phyloP scores from a whole-genome alignment of 2,888 invertebrate species.

The Lissocephala sabroskyi region DNA sequence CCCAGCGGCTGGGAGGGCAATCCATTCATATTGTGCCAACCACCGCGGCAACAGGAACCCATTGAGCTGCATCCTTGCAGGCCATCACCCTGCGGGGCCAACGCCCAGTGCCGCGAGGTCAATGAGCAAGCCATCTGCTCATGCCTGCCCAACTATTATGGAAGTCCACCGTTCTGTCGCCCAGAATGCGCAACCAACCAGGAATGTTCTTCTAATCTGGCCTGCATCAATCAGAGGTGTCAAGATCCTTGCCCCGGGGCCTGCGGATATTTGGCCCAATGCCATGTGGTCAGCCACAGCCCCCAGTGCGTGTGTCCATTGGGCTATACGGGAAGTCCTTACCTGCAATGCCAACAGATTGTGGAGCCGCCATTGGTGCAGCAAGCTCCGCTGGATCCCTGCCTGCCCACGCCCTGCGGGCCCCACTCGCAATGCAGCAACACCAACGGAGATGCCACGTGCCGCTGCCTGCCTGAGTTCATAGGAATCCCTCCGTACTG shows the following conservation, averaged over 20 bases:
- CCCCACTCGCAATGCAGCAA: constrained; percentile 82
- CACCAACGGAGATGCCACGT: constrained; percentile 79
- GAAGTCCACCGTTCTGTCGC: constrained; percentile 80
- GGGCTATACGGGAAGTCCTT: constrained; percentile 80
- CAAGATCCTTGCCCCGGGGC: constrained; percentile 82
- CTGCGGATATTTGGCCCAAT: constrained; percentile 80
- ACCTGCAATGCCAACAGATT: constrained; percentile 74
- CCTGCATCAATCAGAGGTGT: constrained; percentile 81
- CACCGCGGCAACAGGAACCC: constrained; percentile 21
- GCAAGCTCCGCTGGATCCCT: constrained; percentile 70
- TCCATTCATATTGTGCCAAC: constrained; percentile 77
- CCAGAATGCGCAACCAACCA: constrained; percentile 81
- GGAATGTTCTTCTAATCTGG: constrained; percentile 79
- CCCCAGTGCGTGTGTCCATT: constrained; percentile 81
- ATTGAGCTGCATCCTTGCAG: constrained; percentile 76
- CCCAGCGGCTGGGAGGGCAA: constrained; percentile 76
- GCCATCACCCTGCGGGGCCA: constrained; percentile 81
- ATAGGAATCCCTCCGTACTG: constrained; percentile 82
- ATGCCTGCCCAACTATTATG: constrained; percentile 77
- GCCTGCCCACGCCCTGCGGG: constrained; percentile 79
- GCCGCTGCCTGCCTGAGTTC: constrained; percentile 80
- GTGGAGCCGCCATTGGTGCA: constrained; percentile 16
- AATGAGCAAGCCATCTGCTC: constrained; percentile 78
- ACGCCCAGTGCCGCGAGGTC: constrained; percentile 78
- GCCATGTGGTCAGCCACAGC: constrained; percentile 81